Base-by-base conservation (phyloP, 37 sponge, comb jelly and placozoan genomes). In the Aplysina aerophoba region DNA sequence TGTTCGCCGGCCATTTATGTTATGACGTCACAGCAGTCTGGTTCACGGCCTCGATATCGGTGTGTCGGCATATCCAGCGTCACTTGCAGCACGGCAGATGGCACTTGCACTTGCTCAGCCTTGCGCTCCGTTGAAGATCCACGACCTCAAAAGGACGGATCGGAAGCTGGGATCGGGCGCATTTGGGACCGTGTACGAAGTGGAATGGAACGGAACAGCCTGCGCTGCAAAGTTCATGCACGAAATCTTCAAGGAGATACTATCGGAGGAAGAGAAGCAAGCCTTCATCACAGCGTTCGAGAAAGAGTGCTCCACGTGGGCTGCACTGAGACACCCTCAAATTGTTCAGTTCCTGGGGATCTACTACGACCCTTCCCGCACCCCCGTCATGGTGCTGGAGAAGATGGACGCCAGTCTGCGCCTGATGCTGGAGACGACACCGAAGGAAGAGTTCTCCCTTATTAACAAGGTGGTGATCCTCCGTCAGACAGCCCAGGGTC, bases 271-370 rank as follows among this genome's bases (percentile, higher is more conserved):
- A 4, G 64, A 62, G 28, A n/a, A 28, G 11, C 24, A 27, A n/a
- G 28, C 24, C 4, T 62, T 62, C 27, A 62, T 62, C 5, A 62
- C 24, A 62, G 12, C 24, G 24, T 62, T 62, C 12, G 64, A 62
- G 28, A 62, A 27, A 62, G 64, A 62, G 28, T 28, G 64, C 64
- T 4, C 24, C 64, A 62, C 64, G 64, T 62, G 64, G 64, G 4
- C 64, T 27, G 28, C 24, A 13, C 11, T 62, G 28, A 62, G 64
- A 11, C 64, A 62, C 11, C 64, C 64, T 27, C 24, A 62, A n/a
- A 62, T 62, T 62, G 64, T 62, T 14, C 64, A 62, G 64, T 27
- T 62, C 5, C 64, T 62, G 5, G 64, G 64, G 28, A 62, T 62
- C 24, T 62, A 62, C 28, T 62, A 13, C 64, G 27, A 62, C 4